Percentiles rank a stretch among this genome's conserved stretches.
Conservation (phyloP, 53 echinoderm and acorn worm genomes). For the Echinometra lucunter region DNA sequence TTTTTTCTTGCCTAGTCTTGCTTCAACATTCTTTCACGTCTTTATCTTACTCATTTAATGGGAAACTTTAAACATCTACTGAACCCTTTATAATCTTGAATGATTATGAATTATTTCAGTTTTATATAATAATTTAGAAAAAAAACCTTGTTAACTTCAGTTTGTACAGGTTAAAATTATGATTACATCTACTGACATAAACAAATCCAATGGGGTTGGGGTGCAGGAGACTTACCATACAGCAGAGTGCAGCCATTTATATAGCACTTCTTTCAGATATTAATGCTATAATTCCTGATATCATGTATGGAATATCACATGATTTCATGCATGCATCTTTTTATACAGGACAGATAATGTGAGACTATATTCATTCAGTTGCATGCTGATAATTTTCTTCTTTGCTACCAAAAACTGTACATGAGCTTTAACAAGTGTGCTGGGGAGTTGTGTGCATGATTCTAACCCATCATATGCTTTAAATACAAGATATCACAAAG, state of each 20-base stretch:
- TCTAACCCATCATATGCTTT: not conserved
- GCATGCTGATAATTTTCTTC: no score
- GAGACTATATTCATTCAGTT: no score
- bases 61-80: no score
- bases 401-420: not conserved
- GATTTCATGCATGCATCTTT: no score
- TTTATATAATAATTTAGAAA: not conserved
- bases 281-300: no score
- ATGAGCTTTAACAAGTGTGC: not conserved
- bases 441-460: not conserved
- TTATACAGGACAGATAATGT: no score
- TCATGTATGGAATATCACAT: no score
- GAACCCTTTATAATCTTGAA: not conserved
- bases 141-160: not conserved
- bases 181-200: no score
- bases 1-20: constrained; percentile 20
- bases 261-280: no score
- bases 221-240: no score
- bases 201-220: no score
- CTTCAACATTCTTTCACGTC: not conserved
- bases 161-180: not conserved
- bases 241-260: no score
- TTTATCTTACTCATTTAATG: not conserved
- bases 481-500: not conserved
- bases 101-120: not conserved